Evolutionary conservation across 2,113 vertebrate genomes (phyloP).

Genomic region (Trachemys scripta): DNA sequence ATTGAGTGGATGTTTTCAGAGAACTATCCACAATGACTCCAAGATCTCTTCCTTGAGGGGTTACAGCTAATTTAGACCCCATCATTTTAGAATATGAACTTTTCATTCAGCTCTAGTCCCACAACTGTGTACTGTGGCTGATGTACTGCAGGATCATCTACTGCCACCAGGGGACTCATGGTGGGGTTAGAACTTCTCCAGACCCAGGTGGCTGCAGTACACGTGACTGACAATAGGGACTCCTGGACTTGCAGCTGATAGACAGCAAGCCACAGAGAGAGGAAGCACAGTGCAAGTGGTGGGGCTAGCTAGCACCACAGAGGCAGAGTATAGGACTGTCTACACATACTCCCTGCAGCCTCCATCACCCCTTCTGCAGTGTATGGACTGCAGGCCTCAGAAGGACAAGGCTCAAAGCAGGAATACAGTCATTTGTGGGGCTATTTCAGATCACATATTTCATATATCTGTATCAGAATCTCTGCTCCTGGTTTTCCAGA

Average conservation of each 20-base stretch:
- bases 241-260: not conserved
- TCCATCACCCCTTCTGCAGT: not conserved
- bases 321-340: not conserved
- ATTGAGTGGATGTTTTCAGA: too few species aligned
- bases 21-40: too few species aligned
- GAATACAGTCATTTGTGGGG: not conserved
- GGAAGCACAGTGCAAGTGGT: fast-evolving
- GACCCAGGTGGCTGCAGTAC: not conserved
- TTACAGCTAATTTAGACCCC: too few species aligned
- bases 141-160: not conserved
- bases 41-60: too few species aligned
- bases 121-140: not conserved
- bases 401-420: not conserved
- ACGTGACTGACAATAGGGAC: constrained; percentile 7
- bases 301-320: not conserved
- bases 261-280: not conserved
- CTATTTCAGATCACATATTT: not conserved
- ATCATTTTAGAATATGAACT: too few species aligned
- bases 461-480: not conserved
- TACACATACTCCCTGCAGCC: not conserved
- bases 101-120: not conserved
- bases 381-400: not conserved
- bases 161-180: constrained; percentile 13
- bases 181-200: not conserved
- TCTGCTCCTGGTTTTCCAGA: not conserved